phyloP scores from a whole-genome alignment of 2,888 invertebrate genomes.

The Conus canariensis region DNA sequence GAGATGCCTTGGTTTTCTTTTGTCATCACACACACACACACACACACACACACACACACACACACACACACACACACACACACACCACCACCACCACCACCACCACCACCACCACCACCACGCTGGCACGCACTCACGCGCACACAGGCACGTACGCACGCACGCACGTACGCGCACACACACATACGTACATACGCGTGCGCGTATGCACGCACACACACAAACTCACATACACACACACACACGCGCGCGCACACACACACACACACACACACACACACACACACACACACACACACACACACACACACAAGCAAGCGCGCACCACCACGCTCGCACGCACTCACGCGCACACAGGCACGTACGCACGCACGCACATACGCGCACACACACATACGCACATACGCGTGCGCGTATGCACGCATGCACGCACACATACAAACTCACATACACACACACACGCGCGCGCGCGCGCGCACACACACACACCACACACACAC shows the following conservation, averaged over 20 bases:
- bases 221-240: background rate
- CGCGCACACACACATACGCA: background rate
- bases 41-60: no score
- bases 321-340: no score
- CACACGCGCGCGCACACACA: background rate
- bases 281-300: conserved; percentile 10
- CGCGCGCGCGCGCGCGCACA: no score
- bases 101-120: background rate
- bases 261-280: background rate
- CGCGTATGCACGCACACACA: background rate
- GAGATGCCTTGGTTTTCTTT: no score
- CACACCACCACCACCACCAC: no score
- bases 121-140: background rate
- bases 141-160: background rate
- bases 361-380: background rate
- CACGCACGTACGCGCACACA: background rate
- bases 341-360: background rate
- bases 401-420: background rate
- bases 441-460: no score
- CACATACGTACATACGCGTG: background rate
- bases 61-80: no score
- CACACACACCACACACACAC: no score
- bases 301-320: no score
- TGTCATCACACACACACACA: background rate
- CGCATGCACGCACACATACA: background rate